A percentile compares a stretch with the other conserved stretches of the same genome.
These are phyloP conservation scores for Diloba caeruleocephala DNA, from an alignment of 2,888 invertebrate species.

Conservation along the genomic window DNA sequence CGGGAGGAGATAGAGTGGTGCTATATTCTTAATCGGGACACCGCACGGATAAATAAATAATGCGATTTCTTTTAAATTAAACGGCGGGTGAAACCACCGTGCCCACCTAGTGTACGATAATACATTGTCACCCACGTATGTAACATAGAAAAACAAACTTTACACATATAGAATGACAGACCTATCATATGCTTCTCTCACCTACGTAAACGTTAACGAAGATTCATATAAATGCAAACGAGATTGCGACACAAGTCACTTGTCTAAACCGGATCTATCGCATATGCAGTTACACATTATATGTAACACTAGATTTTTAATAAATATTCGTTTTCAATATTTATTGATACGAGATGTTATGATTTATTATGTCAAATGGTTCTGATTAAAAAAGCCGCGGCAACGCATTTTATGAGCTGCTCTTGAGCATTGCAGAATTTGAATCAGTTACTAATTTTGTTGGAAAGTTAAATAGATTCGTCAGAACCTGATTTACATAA, in stretches of 20 bases:
- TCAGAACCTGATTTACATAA: no score
- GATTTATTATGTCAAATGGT: slow-evolving; percentile 13
- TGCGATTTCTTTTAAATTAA: no score
- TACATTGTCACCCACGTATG: slow-evolving; percentile 22
- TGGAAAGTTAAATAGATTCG: no score
- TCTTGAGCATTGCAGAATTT: no score
- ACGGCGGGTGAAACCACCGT: no score
- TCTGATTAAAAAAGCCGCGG: slow-evolving; percentile 14
- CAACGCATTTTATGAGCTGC: no score
- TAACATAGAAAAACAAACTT: slow-evolving; percentile 11
- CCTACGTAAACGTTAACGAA: slow-evolving; percentile 62
- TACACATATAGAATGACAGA: slow-evolving; percentile 32
- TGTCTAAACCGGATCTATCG: slow-evolving; percentile 57
- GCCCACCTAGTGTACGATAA: neutral
- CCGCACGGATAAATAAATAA: no score
- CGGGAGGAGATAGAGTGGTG: no score
- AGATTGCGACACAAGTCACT: slow-evolving; percentile 56
- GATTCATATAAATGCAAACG: slow-evolving; percentile 61
- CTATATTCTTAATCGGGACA: no score
- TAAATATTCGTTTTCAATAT: slow-evolving; percentile 25
- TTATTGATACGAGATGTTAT: slow-evolving; percentile 19
- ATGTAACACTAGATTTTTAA: slow-evolving; percentile 17
- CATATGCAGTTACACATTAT: slow-evolving; percentile 38
- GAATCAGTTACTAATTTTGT: no score
- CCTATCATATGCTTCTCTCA: slow-evolving; percentile 46